Percentiles rank a stretch among this genome's conserved stretches.
Evolutionary conservation across 2,797 vertebrate genomes (phyloP).

Genomic region (Adelosebastes latens): DNA sequence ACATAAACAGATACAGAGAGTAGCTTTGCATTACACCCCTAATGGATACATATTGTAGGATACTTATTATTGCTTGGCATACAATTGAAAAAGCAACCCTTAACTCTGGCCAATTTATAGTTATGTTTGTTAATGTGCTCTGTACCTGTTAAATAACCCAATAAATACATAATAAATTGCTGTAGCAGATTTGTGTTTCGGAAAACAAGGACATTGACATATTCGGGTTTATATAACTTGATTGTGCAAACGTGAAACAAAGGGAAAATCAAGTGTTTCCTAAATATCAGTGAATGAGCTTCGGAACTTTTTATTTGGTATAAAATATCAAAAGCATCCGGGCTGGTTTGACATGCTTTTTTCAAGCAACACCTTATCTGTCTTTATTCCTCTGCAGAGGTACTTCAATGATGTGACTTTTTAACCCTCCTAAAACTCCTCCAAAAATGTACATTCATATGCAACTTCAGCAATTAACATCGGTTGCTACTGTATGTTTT

Average conservation of each 20-base stretch:
- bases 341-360: not conserved
- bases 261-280: not conserved
- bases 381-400: not conserved
- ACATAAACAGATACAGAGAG: not conserved
- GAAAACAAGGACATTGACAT: not conserved
- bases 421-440: not conserved
- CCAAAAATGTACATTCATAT: not conserved
- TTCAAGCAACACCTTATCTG: not conserved
- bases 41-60: not conserved
- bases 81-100: no score
- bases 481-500: not conserved
- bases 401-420: not conserved
- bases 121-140: not conserved
- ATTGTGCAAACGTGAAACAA: not conserved
- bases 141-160: conserved; percentile 3
- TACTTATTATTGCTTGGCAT: not conserved
- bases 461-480: not conserved
- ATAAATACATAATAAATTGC: not conserved
- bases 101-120: not conserved
- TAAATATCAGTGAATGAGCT: not conserved
- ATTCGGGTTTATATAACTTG: not conserved
- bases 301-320: not conserved
- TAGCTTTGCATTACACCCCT: not conserved
- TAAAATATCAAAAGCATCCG: not conserved
- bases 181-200: not conserved